A percentile compares a stretch with the other conserved stretches of the same genome.
Conservation (phyloP, 2,797 vertebrate genomes). For the Chelmon rostratus region DNA sequence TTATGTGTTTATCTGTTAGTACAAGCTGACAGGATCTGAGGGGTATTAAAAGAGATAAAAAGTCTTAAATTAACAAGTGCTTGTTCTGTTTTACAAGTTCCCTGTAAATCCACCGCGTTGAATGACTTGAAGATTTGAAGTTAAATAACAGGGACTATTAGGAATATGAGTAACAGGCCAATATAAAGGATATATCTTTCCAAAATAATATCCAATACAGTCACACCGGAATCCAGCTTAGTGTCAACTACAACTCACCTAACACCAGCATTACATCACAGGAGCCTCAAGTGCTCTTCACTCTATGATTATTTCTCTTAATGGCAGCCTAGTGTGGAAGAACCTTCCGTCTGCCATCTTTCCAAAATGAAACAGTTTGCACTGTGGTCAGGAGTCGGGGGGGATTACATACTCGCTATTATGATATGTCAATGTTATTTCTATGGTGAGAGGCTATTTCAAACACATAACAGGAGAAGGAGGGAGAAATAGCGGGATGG, state of each 20-base stretch:
- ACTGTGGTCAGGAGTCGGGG: constrained; percentile 40
- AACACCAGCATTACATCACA: constrained; percentile 74
- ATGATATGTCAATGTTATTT: constrained; percentile 76
- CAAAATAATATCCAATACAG: constrained; percentile 67
- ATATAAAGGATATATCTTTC: constrained; percentile 64
- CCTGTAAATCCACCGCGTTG: constrained; percentile 37
- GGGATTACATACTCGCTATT: constrained; percentile 53
- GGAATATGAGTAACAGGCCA: constrained; percentile 51
- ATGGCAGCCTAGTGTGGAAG: constrained; percentile 65
- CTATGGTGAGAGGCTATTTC: constrained; percentile 73
- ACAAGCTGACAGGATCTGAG: constrained; percentile 8
- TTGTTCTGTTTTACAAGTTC: constrained; percentile 37
- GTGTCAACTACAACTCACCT: constrained; percentile 67
- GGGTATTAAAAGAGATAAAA: constrained; percentile 46
- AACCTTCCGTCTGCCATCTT: constrained; percentile 71
- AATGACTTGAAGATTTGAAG: constrained; percentile 43
- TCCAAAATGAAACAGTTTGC: constrained; percentile 66
- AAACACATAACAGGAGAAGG: constrained; percentile 59
- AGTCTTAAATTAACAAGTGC: constrained; percentile 32
- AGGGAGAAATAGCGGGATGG: constrained; percentile 47
- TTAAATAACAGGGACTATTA: constrained; percentile 55
- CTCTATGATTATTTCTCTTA: constrained; percentile 62
- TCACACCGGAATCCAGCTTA: constrained; percentile 57
- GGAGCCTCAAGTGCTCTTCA: constrained; percentile 56
- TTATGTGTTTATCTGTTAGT: background rate